Evolutionary conservation across 2,113 vertebrate genomes (phyloP).

Genomic region (Mustela nigripes): DNA sequence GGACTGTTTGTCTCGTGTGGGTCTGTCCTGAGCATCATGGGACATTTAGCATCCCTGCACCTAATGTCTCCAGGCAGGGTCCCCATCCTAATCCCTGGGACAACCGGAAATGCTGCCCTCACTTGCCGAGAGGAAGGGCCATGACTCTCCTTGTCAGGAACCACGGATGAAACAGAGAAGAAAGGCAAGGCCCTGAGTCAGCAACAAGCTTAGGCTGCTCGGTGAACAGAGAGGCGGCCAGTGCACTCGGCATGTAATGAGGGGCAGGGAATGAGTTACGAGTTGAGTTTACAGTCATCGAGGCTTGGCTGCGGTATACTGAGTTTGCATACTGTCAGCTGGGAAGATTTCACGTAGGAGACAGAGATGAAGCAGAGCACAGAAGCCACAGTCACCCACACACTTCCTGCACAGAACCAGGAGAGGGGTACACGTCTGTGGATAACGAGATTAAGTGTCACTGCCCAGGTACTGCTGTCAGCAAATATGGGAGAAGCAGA

Average conservation of each 20-base stretch:
- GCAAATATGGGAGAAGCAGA: background rate
- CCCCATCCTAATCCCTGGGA: too few species aligned
- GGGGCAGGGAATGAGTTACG: background rate
- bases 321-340: background rate
- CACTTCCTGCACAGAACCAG: too few species aligned
- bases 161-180: background rate
- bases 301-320: background rate
- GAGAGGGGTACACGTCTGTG: too few species aligned
- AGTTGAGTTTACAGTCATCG: rapidly evolving
- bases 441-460: background rate
- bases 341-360: background rate
- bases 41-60: background rate
- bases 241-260: background rate
- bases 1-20: background rate
- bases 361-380: background rate
- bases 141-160: background rate
- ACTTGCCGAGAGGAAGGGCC: background rate
- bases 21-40: background rate
- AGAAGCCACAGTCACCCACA: background rate
- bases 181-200: too few species aligned
- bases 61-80: background rate
- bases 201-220: background rate
- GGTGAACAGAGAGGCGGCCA: background rate
- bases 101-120: background rate
- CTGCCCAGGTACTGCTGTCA: too few species aligned